These are phyloP conservation scores for Protodeltote pygarga DNA, from an alignment of 2,888 invertebrate species.

Conservation along the genomic window DNA sequence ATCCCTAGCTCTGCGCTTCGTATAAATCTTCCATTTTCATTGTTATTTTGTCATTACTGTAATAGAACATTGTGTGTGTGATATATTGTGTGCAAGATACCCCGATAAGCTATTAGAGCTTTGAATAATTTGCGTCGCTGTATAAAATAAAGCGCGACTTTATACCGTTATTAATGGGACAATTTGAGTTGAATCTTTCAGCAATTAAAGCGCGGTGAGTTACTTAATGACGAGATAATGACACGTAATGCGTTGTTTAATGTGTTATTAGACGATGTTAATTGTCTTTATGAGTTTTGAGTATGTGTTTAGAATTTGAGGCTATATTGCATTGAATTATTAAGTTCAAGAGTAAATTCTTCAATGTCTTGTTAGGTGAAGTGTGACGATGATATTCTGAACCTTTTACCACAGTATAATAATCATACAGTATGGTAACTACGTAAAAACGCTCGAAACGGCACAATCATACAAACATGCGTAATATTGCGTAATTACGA, in stretches of 20 bases:
- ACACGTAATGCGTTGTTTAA: conserved; percentile 4
- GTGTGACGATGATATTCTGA: too few relatives aligned
- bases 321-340: too few relatives aligned
- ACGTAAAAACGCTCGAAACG: too few relatives aligned
- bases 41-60: conserved; percentile 68
- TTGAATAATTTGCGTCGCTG: conserved; percentile 41
- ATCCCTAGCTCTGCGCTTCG: conserved; percentile 20
- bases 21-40: conserved; percentile 61
- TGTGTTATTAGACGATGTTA: too few relatives aligned
- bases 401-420: too few relatives aligned
- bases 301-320: too few relatives aligned
- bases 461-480: too few relatives aligned
- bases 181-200: conserved; percentile 36
- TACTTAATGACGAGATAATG: conserved; percentile 1
- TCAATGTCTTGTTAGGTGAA: too few relatives aligned
- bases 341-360: too few relatives aligned
- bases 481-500: too few relatives aligned
- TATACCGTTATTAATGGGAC: conserved; percentile 40
- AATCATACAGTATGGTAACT: too few relatives aligned
- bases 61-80: conserved; percentile 61
- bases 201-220: conserved; percentile 15
- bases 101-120: conserved; percentile 50
- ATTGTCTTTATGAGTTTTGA: too few relatives aligned
- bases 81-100: conserved; percentile 40
- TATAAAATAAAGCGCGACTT: conserved; percentile 38